Percentiles rank a stretch among this genome's conserved stretches.
Conservation (phyloP, 2,797 vertebrate genomes). For the Syndactyla subalaris region DNA sequence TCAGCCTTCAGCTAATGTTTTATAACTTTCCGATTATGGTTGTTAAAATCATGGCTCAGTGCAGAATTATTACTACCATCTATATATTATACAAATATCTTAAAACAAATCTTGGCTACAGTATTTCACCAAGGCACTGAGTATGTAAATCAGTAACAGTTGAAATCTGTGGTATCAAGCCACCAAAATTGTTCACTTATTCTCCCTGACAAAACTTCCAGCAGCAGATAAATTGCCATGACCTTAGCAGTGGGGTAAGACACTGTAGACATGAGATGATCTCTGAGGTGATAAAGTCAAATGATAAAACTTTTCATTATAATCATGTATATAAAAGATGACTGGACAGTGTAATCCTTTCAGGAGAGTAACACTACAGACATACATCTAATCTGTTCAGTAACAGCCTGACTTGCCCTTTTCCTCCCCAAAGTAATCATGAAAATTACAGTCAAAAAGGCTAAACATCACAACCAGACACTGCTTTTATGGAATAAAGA, state of each 20-base stretch:
- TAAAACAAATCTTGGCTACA: slow-evolving; percentile 1
- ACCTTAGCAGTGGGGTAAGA: neutral
- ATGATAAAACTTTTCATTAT: neutral
- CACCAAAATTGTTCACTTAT: neutral
- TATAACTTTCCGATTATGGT: neutral
- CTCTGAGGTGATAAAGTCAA: neutral
- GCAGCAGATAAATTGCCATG: neutral
- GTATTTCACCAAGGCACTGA: neutral
- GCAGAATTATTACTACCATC: slow-evolving; percentile 6
- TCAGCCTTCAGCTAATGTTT: slow-evolving; percentile 22
- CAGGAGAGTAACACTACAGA: neutral
- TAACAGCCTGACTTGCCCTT: neutral
- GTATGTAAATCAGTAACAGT: neutral
- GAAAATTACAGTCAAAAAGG: neutral
- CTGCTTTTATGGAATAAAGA: neutral
- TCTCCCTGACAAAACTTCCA: neutral
- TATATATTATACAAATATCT: slow-evolving; percentile 1
- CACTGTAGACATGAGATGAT: neutral
- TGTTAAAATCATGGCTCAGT: neutral
- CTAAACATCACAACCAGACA: neutral
- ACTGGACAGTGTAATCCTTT: neutral
- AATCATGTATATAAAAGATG: neutral
- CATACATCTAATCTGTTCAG: neutral
- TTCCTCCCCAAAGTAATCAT: neutral
- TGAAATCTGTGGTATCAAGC: neutral